Evolutionary conservation across 2,113 vertebrate genomes (phyloP).

Genomic region (Apodemus speciosus): DNA sequence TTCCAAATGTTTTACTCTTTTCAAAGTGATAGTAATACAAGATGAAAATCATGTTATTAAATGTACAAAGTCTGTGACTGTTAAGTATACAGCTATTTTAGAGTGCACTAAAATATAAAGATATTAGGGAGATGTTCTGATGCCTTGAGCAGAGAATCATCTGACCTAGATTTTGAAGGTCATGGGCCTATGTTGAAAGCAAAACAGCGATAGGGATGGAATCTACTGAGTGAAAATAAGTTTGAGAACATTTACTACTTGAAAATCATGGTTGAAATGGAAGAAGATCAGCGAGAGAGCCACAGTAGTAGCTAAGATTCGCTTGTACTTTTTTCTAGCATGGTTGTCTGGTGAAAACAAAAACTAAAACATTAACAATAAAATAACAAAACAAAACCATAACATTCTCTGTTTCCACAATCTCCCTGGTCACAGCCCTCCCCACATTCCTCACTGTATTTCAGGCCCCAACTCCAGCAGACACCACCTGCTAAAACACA

Average conservation of each 20-base stretch:
- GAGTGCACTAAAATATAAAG: not conserved
- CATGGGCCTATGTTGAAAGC: not conserved
- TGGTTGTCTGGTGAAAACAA: not conserved
- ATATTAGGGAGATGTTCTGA: not conserved
- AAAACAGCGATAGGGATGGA: not conserved
- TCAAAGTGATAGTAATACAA: not conserved
- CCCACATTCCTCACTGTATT: not conserved
- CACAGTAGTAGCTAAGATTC: not conserved
- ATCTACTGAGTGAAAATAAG: not conserved
- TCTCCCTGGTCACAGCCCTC: not conserved
- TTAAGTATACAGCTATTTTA: not conserved
- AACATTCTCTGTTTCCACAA: not conserved
- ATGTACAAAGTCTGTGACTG: not conserved
- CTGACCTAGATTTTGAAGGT: not conserved
- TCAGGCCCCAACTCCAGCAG: not conserved
- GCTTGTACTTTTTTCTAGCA: not conserved
- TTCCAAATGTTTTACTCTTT: not conserved
- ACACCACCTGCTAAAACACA: not conserved
- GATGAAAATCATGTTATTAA: constrained; percentile 1
- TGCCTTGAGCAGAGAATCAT: not conserved
- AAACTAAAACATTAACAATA: not conserved
- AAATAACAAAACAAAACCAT: not conserved
- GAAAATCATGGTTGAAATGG: not conserved
- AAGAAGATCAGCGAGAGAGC: not conserved
- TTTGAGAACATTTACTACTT: not conserved